Conservation (phyloP, 2,888 invertebrate genomes). For the Cyaniris semiargus region DNA sequence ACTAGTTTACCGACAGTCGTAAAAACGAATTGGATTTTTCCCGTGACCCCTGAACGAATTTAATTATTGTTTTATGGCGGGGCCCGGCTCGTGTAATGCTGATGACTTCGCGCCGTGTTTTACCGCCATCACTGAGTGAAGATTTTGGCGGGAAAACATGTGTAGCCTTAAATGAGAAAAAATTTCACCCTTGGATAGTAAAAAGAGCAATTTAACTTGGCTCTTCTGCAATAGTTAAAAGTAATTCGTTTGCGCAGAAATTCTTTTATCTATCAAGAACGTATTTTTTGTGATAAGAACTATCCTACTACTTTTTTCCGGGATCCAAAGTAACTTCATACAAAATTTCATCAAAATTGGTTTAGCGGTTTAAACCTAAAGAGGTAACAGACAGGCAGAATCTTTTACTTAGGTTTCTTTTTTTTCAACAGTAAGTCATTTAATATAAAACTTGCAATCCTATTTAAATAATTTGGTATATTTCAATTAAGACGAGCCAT, state of each 20-base stretch:
- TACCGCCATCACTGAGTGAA: conserved; percentile 8
- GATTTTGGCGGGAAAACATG: conserved; percentile 2
- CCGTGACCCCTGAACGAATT: conserved; percentile 54
- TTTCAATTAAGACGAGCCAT: conserved; percentile 5
- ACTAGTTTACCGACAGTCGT: conserved; percentile 51
- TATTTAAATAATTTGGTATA: neutral
- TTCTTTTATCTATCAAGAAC: no score
- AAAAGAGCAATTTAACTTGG: neutral
- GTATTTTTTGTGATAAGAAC: no score
- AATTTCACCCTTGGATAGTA: conserved; percentile 6
- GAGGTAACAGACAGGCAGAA: no score
- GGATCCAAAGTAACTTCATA: no score
- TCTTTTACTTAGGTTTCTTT: no score
- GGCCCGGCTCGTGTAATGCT: conserved; percentile 51
- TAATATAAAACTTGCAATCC: no score
- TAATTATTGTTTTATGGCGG: conserved; percentile 74
- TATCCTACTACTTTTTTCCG: no score
- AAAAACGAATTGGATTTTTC: conserved; percentile 75
- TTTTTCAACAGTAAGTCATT: no score
- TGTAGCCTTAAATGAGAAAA: conserved; percentile 3
- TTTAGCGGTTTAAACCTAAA: no score
- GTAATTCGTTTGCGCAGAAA: neutral
- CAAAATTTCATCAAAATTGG: no score
- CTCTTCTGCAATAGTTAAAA: neutral
- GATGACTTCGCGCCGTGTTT: conserved; percentile 40